Conservation (phyloP, 2,888 invertebrate genomes). For the Monopis laevigella region DNA sequence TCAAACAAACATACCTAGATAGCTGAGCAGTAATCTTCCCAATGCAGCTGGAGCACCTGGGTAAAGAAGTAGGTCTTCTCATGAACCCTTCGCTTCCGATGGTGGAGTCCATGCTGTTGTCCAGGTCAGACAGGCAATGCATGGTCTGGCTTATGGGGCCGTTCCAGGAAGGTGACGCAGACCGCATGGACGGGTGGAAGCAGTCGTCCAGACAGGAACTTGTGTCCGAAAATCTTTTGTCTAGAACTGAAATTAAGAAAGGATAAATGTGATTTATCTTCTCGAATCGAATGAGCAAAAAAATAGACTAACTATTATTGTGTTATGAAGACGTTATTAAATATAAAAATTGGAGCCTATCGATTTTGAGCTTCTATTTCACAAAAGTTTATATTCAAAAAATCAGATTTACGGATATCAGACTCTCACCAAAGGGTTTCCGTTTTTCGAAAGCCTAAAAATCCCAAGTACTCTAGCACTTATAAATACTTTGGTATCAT, state of each 20-base stretch:
- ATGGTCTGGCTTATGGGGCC: slow-evolving; percentile 52
- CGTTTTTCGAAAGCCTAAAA: no score
- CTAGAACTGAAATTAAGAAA: slow-evolving; percentile 48
- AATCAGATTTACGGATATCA: no score
- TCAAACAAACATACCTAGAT: slow-evolving; percentile 45
- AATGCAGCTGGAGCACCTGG: slow-evolving; percentile 80
- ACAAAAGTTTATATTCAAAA: no score
- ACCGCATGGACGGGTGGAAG: slow-evolving; percentile 47
- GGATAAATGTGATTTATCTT: no score
- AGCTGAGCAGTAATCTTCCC: slow-evolving; percentile 77
- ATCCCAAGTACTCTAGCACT: no score
- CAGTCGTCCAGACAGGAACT: slow-evolving; percentile 55
- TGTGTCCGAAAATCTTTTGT: slow-evolving; percentile 57
- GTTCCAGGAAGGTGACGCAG: slow-evolving; percentile 52
- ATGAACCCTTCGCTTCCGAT: slow-evolving; percentile 40
- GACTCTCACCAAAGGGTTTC: no score
- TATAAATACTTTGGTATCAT: no score
- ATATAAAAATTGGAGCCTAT: no score
- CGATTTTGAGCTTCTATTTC: no score
- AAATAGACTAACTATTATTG: no score
- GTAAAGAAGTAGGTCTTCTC: slow-evolving; percentile 53
- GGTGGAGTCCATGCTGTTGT: slow-evolving; percentile 46
- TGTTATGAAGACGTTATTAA: no score
- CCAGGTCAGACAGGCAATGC: slow-evolving; percentile 57
- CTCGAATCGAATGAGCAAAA: no score